Conservation (phyloP, 2,113 vertebrate genomes). For the Cololabis saira region DNA sequence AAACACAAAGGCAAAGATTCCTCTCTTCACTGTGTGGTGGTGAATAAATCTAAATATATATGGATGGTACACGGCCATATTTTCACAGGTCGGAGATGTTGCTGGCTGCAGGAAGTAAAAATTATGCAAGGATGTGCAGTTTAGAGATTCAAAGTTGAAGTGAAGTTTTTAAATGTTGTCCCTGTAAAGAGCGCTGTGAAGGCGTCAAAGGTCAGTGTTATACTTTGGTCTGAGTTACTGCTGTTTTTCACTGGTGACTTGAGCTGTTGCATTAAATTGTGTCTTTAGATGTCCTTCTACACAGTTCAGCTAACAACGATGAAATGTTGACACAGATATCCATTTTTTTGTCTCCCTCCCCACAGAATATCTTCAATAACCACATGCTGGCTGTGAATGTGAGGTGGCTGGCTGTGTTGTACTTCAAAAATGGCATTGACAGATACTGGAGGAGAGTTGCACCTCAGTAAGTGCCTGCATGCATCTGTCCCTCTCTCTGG, state of each 20-base stretch:
- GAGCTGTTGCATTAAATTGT: conserved; percentile 7
- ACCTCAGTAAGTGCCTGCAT: conserved; percentile 87
- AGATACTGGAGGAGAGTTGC: conserved; percentile 97
- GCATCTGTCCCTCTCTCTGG: not conserved
- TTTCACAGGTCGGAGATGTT: conserved; percentile 19
- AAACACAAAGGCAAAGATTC: conserved; percentile 25
- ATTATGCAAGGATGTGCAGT: not conserved
- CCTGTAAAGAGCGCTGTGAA: too few relatives aligned
- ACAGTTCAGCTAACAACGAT: not conserved
- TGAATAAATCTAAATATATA: conserved; percentile 38
- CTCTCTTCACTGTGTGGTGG: conserved; percentile 21
- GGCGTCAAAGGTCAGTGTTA: not conserved
- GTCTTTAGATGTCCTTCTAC: conserved; percentile 1
- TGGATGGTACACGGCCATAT: not conserved
- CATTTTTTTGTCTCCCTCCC: conserved; percentile 8
- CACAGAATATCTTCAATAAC: conserved; percentile 96
- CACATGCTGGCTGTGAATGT: conserved; percentile 95
- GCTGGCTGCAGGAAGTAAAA: conserved; percentile 13
- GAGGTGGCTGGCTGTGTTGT: conserved; percentile 95
- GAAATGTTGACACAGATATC: not conserved
- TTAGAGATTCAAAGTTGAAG: not conserved
- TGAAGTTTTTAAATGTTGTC: too few relatives aligned
- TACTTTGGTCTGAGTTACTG: not conserved
- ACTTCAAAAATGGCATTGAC: conserved; percentile 99
- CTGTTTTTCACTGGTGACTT: not conserved